A percentile compares a stretch with the other conserved stretches of the same genome.
Conservation (phyloP, 2,888 invertebrate genomes). For the Rotaria magnacalcarata region DNA sequence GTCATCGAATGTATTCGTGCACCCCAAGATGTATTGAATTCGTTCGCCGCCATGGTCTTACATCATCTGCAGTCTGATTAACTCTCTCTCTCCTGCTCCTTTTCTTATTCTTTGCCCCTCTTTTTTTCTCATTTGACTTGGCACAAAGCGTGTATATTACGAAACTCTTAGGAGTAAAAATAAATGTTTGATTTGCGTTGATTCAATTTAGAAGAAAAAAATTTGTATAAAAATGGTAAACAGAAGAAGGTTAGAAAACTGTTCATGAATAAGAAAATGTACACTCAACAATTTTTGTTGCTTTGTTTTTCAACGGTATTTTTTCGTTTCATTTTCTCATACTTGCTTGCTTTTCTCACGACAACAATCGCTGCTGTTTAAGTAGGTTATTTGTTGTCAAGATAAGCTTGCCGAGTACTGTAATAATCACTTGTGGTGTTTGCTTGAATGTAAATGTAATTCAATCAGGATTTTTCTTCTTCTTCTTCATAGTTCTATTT, state of each 20-base stretch:
- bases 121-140: conserved; percentile 11
- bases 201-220: background rate
- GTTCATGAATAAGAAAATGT: background rate
- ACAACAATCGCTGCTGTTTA: background rate
- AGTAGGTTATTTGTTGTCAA: background rate
- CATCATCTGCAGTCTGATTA: conserved; percentile 28
- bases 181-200: background rate
- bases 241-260: background rate
- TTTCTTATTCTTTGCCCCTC: background rate
- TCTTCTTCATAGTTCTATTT: background rate
- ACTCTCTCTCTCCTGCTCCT: background rate
- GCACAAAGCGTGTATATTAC: conserved; percentile 26
- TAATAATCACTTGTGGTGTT: too few relatives aligned
- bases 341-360: background rate
- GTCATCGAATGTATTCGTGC: conserved; percentile 28
- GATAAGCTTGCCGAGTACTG: background rate
- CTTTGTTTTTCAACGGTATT: background rate
- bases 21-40: conserved; percentile 26
- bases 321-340: background rate
- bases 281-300: background rate
- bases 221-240: background rate
- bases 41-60: conserved; percentile 28
- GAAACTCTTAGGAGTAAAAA: background rate
- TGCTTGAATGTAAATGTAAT: background rate
- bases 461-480: background rate